These are phyloP conservation scores for Ephydatia muelleri DNA, from an alignment of 37 sponge, comb jelly and placozoan species.

Conservation along the genomic window DNA sequence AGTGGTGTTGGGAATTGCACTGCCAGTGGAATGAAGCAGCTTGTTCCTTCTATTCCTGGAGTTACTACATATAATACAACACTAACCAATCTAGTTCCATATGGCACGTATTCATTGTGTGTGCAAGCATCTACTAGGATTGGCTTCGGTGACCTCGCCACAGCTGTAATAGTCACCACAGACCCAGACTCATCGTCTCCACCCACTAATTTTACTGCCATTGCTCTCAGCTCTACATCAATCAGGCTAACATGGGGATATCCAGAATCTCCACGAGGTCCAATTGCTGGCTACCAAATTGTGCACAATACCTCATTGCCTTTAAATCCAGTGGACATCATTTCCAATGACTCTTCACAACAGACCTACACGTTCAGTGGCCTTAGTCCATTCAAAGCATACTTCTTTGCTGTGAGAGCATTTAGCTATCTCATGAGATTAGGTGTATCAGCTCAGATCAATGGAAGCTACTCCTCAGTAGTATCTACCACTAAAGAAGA, in stretches of 20 bases:
- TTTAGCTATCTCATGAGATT: slow-evolving; percentile 15
- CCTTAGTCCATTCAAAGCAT: slow-evolving; percentile 26
- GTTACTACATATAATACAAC: not conserved
- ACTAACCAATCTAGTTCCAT: slow-evolving; percentile 22
- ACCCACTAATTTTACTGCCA: slow-evolving; percentile 30
- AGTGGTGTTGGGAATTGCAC: not conserved
- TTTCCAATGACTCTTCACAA: slow-evolving; percentile 23
- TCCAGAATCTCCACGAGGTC: slow-evolving; percentile 35
- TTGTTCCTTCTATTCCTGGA: not conserved
- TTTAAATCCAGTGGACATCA: not conserved
- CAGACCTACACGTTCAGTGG: slow-evolving; percentile 8
- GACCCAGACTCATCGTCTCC: slow-evolving; percentile 36
- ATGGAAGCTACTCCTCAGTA: slow-evolving; percentile 2
- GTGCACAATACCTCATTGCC: not conserved
- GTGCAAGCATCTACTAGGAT: slow-evolving; percentile 47
- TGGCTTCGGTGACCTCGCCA: slow-evolving; percentile 33
- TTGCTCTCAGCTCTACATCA: slow-evolving; percentile 22
- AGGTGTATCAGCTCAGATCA: not conserved
- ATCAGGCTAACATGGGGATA: slow-evolving; percentile 47
- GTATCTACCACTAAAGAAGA: slow-evolving; percentile 17
- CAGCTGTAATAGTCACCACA: not conserved
- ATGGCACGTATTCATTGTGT: slow-evolving; percentile 40
- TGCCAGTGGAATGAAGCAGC: not conserved
- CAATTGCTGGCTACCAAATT: slow-evolving; percentile 53
- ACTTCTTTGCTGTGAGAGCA: slow-evolving; percentile 35